These are phyloP conservation scores for Lumbricus terrestris DNA, from an alignment of 2,888 invertebrate genomes.

Conservation along the genomic window DNA sequence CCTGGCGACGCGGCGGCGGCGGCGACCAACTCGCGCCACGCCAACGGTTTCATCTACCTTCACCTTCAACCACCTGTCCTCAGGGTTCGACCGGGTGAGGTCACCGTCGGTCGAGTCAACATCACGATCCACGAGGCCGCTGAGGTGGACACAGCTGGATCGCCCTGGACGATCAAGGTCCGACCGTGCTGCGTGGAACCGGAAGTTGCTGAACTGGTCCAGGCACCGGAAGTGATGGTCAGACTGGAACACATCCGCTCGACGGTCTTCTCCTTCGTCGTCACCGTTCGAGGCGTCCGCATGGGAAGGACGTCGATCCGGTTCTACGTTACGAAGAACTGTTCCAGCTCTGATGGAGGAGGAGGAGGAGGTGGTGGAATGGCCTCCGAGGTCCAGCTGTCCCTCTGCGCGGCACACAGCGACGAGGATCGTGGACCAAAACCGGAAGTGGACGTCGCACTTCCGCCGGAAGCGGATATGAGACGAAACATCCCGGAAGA, in stretches of 20 bases:
- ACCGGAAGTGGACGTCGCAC: neutral
- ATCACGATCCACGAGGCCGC: conserved; percentile 23
- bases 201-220: conserved; percentile 3
- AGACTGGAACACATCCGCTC: neutral
- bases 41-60: conserved; percentile 24
- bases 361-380: neutral
- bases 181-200: conserved; percentile 25
- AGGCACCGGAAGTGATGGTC: neutral
- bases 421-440: neutral
- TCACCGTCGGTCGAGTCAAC: conserved; percentile 12
- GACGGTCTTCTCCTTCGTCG: neutral
- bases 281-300: conserved; percentile 18
- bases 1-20: neutral
- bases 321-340: conserved; percentile 29
- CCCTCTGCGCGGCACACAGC: neutral
- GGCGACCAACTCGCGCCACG: neutral
- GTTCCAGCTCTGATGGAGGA: neutral
- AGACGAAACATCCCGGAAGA: neutral
- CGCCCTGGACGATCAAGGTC: conserved; percentile 10
- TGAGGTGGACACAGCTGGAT: neutral
- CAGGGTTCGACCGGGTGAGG: neutral
- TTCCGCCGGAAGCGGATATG: neutral
- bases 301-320: conserved; percentile 30
- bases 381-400: neutral
- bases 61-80: conserved; percentile 20